Evolutionary conservation across 2,888 invertebrate genomes (phyloP).

Genomic region (Balanococcus diminutus): DNA sequence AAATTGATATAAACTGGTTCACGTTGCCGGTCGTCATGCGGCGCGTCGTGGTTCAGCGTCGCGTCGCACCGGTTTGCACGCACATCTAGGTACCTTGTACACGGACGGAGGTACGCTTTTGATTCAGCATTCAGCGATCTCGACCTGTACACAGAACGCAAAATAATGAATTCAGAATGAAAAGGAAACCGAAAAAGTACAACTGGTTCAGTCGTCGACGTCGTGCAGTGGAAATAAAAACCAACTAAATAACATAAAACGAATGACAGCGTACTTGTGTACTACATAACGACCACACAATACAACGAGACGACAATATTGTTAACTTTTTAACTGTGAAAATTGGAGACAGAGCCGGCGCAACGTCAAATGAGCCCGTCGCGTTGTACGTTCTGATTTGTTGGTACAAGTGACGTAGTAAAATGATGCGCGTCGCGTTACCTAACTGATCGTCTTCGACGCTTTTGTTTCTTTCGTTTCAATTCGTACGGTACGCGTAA

Average conservation of each 20-base stretch:
- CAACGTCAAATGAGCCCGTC: background rate
- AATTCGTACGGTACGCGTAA: too few relatives aligned
- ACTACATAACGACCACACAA: background rate
- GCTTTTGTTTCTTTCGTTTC: background rate
- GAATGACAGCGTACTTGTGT: background rate
- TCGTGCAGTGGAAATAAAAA: background rate
- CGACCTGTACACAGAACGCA: too few relatives aligned
- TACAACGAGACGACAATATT: background rate
- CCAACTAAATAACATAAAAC: background rate
- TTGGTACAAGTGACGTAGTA: constrained; percentile 15
- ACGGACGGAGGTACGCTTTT: background rate
- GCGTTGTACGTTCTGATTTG: background rate
- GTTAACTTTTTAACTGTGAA: background rate
- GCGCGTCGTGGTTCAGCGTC: background rate
- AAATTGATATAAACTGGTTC: background rate
- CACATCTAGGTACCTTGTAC: background rate
- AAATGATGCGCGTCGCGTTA: background rate
- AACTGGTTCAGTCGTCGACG: background rate
- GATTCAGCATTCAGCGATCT: background rate
- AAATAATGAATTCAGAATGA: background rate
- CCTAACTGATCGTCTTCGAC: constrained; percentile 9
- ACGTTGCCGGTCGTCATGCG: background rate
- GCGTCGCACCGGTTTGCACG: background rate
- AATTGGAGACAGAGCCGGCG: background rate
- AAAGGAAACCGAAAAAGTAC: too few relatives aligned